Conservation (phyloP, 2,113 vertebrate species). For the Brachionichthys hirsutus region DNA sequence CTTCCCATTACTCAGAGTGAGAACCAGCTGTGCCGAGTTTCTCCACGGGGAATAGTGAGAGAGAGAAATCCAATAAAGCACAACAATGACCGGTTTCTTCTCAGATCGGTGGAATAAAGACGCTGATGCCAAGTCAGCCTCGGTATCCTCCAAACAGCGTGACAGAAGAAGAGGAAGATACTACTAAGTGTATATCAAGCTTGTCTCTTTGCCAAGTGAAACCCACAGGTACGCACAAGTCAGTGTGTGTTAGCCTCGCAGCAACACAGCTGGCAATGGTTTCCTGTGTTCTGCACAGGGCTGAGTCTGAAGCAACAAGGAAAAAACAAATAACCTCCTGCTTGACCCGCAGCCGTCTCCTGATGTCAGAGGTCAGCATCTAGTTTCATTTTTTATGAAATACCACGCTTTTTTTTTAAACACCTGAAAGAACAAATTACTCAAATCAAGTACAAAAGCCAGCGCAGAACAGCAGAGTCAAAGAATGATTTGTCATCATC, state of each 20-base stretch:
- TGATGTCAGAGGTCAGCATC: not conserved
- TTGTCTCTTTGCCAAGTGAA: not conserved
- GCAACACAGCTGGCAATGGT: constrained; percentile 30
- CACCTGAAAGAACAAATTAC: no score
- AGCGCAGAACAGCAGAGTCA: no score
- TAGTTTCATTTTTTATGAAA: no score
- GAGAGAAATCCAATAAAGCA: constrained; percentile 24
- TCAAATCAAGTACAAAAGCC: no score
- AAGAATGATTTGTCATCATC: no score
- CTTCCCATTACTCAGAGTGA: constrained; percentile 52
- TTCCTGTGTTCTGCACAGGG: constrained; percentile 28
- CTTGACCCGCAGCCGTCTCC: not conserved
- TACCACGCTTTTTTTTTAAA: no score
- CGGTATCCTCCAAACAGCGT: not conserved
- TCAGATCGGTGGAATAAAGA: constrained; percentile 1
- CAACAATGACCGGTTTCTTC: not conserved
- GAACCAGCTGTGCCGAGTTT: constrained; percentile 57
- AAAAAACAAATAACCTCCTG: constrained; percentile 37
- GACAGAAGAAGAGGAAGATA: no score
- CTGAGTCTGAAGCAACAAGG: constrained; percentile 15
- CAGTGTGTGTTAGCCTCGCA: constrained; percentile 7
- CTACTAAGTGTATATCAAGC: not conserved
- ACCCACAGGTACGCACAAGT: not conserved
- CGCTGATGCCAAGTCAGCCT: not conserved
- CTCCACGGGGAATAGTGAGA: not conserved